Evolutionary conservation across 1,140 invertebrate species (phyloP).

Genomic region (Ips nitidus): DNA sequence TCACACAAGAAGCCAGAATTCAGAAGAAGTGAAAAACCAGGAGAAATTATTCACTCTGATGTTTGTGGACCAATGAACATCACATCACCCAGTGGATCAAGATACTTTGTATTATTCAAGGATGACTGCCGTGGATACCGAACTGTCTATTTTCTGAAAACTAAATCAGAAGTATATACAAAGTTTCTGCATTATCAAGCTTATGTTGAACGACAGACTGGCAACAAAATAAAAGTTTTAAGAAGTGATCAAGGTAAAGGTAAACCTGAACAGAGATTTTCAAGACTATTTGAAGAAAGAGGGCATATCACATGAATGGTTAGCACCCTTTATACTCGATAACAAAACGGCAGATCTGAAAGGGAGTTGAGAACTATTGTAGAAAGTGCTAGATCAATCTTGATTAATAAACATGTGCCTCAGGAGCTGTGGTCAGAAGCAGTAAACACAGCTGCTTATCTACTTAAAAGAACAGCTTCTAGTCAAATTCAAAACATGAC

Average conservation of each 20-base stretch:
- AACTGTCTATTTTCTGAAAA: slow-evolving; percentile 52
- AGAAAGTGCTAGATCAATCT: slow-evolving; percentile 51
- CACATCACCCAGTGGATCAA: slow-evolving; percentile 48
- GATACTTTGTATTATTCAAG: slow-evolving; percentile 54
- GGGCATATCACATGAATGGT: slow-evolving; percentile 38
- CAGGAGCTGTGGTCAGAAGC: slow-evolving; percentile 55
- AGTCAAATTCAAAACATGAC: slow-evolving; percentile 29
- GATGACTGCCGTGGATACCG: slow-evolving; percentile 51
- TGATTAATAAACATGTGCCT: slow-evolving; percentile 48
- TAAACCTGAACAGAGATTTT: slow-evolving; percentile 41
- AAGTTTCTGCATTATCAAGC: slow-evolving; percentile 18
- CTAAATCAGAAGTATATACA: slow-evolving; percentile 49
- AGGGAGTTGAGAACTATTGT: slow-evolving; percentile 52
- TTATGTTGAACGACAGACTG: slow-evolving; percentile 22
- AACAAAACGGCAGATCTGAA: slow-evolving; percentile 52
- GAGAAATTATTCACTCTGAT: slow-evolving; percentile 53
- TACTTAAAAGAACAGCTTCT: slow-evolving; percentile 47
- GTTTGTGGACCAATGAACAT: slow-evolving; percentile 49
- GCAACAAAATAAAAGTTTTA: slow-evolving; percentile 29
- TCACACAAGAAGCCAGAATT: slow-evolving; percentile 30
- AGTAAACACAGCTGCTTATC: slow-evolving; percentile 49
- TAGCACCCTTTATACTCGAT: slow-evolving; percentile 48
- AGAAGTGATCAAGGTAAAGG: slow-evolving; percentile 38
- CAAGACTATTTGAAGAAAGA: slow-evolving; percentile 33
- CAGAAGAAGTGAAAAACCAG: slow-evolving; percentile 20